Base-by-base conservation (phyloP, 30 jellyfish, hydroid and myxozoan species). In the Hydractinia echinata region DNA sequence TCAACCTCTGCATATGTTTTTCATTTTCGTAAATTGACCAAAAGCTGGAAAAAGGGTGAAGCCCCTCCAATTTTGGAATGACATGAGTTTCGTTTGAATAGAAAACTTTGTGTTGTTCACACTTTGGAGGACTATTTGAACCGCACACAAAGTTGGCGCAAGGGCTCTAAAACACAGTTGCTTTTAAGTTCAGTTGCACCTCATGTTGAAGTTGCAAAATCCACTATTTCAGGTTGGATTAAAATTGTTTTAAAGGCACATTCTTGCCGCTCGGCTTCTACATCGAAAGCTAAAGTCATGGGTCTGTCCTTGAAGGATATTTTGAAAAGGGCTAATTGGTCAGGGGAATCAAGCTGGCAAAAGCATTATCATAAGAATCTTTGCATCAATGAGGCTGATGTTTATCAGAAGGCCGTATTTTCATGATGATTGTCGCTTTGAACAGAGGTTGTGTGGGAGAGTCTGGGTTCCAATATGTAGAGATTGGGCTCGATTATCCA, bases 291-390 rank as follows among this genome's bases (percentile, higher is more conserved):
- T 55, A 66, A 64, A 81, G 51, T 81, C 13, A 58, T 51, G 16
- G 76, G 85, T 50, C 68, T 77, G 85, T 81, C 88, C 15, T 51
- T 81, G 51, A 53, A 81, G 54, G 88, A 81, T 76, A 68, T 66
- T 81, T 81, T 81, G 52, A 66, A 81, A 67, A 21, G 85, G 74
- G 85, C 76, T 10, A 74, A 81, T 50, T 81, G 88, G 88, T 81
- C 88, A 13, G 84, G 74, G 19, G 68, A 81, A 53, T 66, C 88
- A 48, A 81, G 84, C 9, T 81, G 88, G 88, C 88, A 81, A 76
- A 81, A 68, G 68, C 74, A 66, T 68, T 68, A 81, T 7, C 71
- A 81, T 53, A 3, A 81, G 50, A 13, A 67, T 15, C n/a, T 67
- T 58, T 11, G 69, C 19, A 11, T 11, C 19, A 58, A 16, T 10